Conservation (phyloP, 2,888 invertebrate species). For the Graphium colonna region DNA sequence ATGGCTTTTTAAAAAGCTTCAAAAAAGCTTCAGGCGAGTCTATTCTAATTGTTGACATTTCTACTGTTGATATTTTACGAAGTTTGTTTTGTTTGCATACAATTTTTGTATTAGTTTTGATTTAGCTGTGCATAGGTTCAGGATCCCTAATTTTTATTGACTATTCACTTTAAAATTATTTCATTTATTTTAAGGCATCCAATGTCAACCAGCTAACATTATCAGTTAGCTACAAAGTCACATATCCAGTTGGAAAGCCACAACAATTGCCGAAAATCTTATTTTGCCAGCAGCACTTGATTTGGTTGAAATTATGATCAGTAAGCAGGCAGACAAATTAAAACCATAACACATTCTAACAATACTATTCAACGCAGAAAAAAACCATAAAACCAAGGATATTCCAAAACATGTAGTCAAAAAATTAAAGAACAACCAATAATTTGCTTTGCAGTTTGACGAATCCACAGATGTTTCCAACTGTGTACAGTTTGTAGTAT, state of each 20-base stretch:
- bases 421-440: constrained; percentile 27
- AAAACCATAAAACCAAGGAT: constrained; percentile 34
- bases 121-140: constrained; percentile 7
- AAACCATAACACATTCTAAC: constrained; percentile 34
- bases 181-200: too few species aligned
- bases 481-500: constrained; percentile 23
- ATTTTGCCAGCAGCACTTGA: constrained; percentile 33
- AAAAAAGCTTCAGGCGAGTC: too few species aligned
- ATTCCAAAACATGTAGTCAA: constrained; percentile 28
- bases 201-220: constrained; percentile 6
- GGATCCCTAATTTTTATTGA: background rate
- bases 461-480: constrained; percentile 35
- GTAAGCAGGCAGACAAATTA: constrained; percentile 26
- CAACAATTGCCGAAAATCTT: constrained; percentile 32
- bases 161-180: too few species aligned
- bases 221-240: constrained; percentile 31
- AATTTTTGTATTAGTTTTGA: background rate
- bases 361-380: constrained; percentile 34
- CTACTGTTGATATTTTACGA: too few species aligned
- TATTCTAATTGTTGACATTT: too few species aligned
- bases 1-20: too few species aligned
- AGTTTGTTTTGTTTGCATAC: too few species aligned
- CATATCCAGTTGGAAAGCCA: constrained; percentile 32
- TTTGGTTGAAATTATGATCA: constrained; percentile 28
- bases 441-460: constrained; percentile 37